These are phyloP conservation scores for Cardinalis cardinalis DNA, from an alignment of 2,113 vertebrate species.

Conservation along the genomic window DNA sequence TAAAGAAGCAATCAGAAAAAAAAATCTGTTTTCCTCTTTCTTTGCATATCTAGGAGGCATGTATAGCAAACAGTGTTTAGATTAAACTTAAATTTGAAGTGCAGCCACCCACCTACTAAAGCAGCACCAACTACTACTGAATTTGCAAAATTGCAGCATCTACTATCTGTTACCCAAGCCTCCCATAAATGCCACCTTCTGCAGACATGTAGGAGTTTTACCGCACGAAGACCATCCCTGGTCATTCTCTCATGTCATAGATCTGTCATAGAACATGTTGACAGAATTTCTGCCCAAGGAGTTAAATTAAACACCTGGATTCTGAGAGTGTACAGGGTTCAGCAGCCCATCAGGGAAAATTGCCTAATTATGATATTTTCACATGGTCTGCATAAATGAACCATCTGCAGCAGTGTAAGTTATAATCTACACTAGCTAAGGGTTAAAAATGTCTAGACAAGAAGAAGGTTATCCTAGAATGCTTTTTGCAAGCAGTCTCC, in stretches of 20 bases:
- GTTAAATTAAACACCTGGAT: neutral
- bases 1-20: neutral
- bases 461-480: neutral
- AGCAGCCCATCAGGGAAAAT: neutral
- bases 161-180: neutral
- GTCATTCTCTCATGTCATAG: neutral
- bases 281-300: neutral
- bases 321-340: neutral
- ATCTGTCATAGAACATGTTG: neutral
- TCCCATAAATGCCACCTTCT: neutral
- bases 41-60: neutral
- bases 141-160: neutral
- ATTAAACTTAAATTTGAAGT: neutral
- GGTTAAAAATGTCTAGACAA: neutral
- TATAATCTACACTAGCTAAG: neutral
- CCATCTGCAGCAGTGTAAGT: neutral
- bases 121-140: neutral
- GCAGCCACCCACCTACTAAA: neutral
- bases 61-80: neutral
- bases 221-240: neutral
- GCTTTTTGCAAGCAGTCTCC: neutral
- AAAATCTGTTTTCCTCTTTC: neutral
- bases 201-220: neutral
- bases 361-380: neutral
- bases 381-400: neutral